phyloP scores from a whole-genome alignment of 2,113 vertebrate genomes.

The Gracilinanus agilis region DNA sequence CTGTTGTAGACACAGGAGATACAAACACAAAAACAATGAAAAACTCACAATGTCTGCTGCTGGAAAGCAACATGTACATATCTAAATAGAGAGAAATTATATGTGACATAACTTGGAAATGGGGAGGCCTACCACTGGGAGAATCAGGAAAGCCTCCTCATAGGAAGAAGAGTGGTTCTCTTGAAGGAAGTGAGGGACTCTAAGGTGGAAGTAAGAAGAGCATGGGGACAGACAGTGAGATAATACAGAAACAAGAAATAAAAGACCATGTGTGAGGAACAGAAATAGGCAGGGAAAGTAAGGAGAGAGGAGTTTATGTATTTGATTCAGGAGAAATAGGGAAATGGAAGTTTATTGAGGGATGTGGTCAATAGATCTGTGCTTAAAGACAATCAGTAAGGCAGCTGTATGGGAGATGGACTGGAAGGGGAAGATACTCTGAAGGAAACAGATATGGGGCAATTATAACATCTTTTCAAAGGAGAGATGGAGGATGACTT shows the following conservation, averaged over 20 bases:
- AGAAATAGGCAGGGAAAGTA: constrained; percentile 3
- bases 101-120: too few species aligned
- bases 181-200: not conserved
- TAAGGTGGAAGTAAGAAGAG: not conserved
- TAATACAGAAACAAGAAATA: not conserved
- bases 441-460: not conserved
- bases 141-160: too few species aligned
- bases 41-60: too few species aligned
- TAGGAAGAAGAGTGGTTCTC: not conserved
- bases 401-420: not conserved
- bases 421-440: not conserved
- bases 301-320: not conserved
- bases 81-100: too few species aligned
- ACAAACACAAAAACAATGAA: too few species aligned
- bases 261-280: not conserved
- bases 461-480: not conserved
- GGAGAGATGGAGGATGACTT: not conserved
- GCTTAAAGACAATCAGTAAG: not conserved
- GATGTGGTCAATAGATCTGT: not conserved
- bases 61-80: too few species aligned
- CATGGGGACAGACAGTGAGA: not conserved
- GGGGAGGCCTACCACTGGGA: too few species aligned
- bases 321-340: constrained; percentile 7
- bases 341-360: not conserved
- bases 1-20: too few species aligned